Conservation (phyloP, 2,888 invertebrate species). For the Acanthosoma haemorrhoidale region DNA sequence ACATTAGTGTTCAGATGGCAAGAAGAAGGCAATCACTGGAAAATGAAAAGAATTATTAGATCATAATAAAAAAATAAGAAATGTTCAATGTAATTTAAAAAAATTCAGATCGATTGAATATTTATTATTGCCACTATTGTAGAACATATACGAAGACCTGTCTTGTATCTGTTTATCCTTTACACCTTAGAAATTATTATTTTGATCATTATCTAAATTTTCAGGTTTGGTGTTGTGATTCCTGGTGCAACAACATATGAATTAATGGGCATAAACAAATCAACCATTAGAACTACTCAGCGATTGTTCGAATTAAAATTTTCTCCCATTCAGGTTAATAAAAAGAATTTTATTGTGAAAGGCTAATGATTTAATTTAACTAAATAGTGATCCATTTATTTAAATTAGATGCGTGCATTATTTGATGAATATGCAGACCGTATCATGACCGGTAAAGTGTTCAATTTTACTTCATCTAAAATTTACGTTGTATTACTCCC, state of each 20-base stretch:
- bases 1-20: too few relatives aligned
- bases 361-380: neutral
- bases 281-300: slow-evolving; percentile 10
- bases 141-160: neutral
- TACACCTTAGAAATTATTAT: neutral
- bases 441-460: neutral
- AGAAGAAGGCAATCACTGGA: too few relatives aligned
- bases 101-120: too few relatives aligned
- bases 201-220: neutral
- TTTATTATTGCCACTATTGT: neutral
- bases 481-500: slow-evolving; percentile 16
- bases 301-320: slow-evolving; percentile 21
- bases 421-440: neutral
- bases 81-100: neutral
- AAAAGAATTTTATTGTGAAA: neutral
- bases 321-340: slow-evolving; percentile 29
- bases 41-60: too few relatives aligned
- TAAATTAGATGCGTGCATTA: neutral
- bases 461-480: neutral
- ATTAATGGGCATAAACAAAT: neutral
- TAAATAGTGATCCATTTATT: neutral
- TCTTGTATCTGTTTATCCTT: neutral
- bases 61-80: too few relatives aligned
- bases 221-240: slow-evolving; percentile 29
- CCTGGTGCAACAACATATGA: slow-evolving; percentile 23